phyloP scores from a whole-genome alignment of 2,888 invertebrate genomes.

The Coenonympha arcania region DNA sequence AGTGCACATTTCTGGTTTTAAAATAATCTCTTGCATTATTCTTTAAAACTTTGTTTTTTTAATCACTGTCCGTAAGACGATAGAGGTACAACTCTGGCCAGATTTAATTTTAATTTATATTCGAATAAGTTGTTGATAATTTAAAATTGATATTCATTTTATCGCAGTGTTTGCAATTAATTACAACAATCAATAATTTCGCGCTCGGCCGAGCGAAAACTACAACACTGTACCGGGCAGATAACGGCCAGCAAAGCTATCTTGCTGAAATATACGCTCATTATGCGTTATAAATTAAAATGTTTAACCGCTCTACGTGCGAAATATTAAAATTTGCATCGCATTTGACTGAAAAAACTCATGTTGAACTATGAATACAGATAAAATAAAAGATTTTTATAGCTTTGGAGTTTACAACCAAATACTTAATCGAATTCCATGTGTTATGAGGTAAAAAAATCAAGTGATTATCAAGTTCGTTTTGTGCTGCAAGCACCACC shows the following conservation, averaged over 20 bases:
- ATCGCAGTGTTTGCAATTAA: conserved; percentile 61
- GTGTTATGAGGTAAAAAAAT: too few species aligned
- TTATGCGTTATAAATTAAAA: conserved; percentile 20
- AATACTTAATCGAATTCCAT: too few species aligned
- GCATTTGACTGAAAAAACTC: not conserved
- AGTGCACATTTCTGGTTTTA: too few species aligned
- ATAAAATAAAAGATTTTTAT: too few species aligned
- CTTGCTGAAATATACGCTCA: conserved; percentile 31
- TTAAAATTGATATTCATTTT: conserved; percentile 51
- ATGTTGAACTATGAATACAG: too few species aligned
- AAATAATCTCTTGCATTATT: too few species aligned
- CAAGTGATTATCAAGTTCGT: too few species aligned
- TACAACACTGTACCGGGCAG: conserved; percentile 46
- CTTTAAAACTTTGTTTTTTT: too few species aligned
- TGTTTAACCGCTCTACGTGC: not conserved
- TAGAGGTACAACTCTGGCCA: not conserved
- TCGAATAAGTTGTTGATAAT: conserved; percentile 24
- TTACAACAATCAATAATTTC: conserved; percentile 67
- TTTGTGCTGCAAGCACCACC: too few species aligned
- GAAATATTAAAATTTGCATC: not conserved
- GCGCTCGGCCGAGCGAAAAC: conserved; percentile 57
- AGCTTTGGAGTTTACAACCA: too few species aligned
- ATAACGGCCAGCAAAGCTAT: conserved; percentile 41
- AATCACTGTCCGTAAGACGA: not conserved
- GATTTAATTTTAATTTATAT: conserved; percentile 6